Evolutionary conservation across 2,888 invertebrate genomes (phyloP).

Genomic region (Deroplatys truncata): DNA sequence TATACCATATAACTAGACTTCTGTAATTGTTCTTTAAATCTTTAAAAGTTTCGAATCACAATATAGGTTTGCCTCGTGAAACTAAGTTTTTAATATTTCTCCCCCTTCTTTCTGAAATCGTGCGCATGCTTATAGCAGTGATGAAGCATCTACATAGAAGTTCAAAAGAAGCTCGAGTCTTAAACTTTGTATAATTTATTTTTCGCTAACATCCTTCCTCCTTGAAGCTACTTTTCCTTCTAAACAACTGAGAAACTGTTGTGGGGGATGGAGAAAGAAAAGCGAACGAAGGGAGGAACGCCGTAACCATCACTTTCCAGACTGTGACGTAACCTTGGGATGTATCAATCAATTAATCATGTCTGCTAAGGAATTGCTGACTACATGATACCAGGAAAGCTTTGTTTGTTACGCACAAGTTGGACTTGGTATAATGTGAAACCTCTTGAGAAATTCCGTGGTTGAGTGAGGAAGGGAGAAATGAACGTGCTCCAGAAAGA

Average conservation of each 20-base stretch:
- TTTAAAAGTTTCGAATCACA: too few species aligned
- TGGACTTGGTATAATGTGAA: not conserved
- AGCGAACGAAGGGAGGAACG: too few species aligned
- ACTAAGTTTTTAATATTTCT: too few species aligned
- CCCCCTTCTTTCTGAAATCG: too few species aligned
- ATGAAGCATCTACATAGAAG: too few species aligned
- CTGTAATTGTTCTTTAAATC: too few species aligned
- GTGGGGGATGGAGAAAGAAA: not conserved
- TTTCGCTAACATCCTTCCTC: not conserved
- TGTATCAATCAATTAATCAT: slow-evolving; percentile 29
- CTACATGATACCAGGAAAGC: not conserved
- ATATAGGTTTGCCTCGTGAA: too few species aligned
- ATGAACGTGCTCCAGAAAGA: not conserved
- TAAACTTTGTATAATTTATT: not conserved
- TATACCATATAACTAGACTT: too few species aligned
- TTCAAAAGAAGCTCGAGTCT: too few species aligned
- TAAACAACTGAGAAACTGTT: not conserved
- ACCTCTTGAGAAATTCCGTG: not conserved
- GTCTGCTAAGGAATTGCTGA: slow-evolving; percentile 9
- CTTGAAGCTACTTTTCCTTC: not conserved
- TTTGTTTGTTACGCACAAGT: not conserved
- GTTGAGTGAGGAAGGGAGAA: not conserved
- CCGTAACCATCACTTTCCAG: not conserved
- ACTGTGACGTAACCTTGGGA: slow-evolving; percentile 16
- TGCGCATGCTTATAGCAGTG: too few species aligned